Conservation (phyloP, 2,113 vertebrate species). For the Hepsetus odoe region DNA sequence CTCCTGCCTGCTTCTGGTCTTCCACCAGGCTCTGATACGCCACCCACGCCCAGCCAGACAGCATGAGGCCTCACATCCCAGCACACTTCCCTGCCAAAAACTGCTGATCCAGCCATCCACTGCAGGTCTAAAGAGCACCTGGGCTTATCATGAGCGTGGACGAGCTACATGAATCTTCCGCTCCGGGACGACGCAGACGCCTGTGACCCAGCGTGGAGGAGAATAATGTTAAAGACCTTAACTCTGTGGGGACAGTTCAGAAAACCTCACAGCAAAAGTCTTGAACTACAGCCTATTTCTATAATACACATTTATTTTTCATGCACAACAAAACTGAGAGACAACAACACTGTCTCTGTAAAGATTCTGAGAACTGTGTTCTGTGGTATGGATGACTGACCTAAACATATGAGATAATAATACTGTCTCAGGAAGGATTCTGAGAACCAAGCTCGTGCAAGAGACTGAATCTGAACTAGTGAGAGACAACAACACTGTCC, state of each 20-base stretch:
- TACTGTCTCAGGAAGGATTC: no score
- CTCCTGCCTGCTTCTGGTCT: constrained; percentile 40
- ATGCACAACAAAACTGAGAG: no score
- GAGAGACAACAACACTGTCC: no score
- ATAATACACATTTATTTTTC: not conserved
- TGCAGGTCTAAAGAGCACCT: constrained; percentile 47
- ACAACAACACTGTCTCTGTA: no score
- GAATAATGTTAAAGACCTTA: constrained; percentile 42
- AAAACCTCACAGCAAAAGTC: not conserved
- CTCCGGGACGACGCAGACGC: constrained; percentile 55
- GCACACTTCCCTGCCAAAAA: constrained; percentile 48
- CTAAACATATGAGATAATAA: no score
- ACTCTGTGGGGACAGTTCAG: constrained; percentile 31
- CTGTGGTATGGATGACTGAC: no score
- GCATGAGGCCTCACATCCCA: constrained; percentile 51
- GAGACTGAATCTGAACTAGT: no score
- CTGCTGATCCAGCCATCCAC: constrained; percentile 62
- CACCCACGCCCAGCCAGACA: constrained; percentile 63
- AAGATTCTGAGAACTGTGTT: no score
- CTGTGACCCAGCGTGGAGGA: constrained; percentile 21
- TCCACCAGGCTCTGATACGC: constrained; percentile 48
- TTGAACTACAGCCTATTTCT: not conserved
- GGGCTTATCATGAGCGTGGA: constrained; percentile 2
- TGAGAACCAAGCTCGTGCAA: no score
- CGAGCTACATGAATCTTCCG: constrained; percentile 49